Percentiles rank a stretch among this genome's conserved stretches.
Conservation (phyloP, 2,113 vertebrate species). For the Siniperca chuatsi region DNA sequence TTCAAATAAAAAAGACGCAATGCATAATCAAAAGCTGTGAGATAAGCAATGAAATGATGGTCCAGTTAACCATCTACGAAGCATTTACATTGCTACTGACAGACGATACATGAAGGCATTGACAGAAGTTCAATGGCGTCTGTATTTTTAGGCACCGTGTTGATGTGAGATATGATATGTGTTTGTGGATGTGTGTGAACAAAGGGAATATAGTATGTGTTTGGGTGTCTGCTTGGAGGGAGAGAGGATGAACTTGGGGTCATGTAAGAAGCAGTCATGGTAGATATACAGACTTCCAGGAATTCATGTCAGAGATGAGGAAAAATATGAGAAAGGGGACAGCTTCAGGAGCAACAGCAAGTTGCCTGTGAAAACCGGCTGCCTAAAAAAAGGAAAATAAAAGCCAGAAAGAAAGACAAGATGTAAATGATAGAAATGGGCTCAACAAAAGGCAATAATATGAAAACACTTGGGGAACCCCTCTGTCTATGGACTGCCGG, state of each 20-base stretch:
- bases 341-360: constrained; percentile 88
- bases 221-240: constrained; percentile 82
- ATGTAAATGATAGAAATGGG: constrained; percentile 54
- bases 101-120: constrained; percentile 83
- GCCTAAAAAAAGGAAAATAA: background rate
- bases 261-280: constrained; percentile 86
- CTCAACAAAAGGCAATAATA: constrained; percentile 54
- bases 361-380: constrained; percentile 69
- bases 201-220: constrained; percentile 80
- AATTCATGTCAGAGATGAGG: constrained; percentile 78
- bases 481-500: constrained; percentile 67
- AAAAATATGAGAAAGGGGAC: constrained; percentile 77
- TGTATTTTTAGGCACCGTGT: constrained; percentile 99
- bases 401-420: constrained; percentile 20
- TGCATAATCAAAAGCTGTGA: constrained; percentile 71
- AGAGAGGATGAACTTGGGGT: constrained; percentile 77
- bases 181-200: constrained; percentile 87
- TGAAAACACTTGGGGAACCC: constrained; percentile 54
- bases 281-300: constrained; percentile 87
- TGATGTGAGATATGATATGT: constrained; percentile 79
- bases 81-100: constrained; percentile 80
- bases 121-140: constrained; percentile 89
- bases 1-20: constrained; percentile 63
- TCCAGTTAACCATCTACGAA: constrained; percentile 67
- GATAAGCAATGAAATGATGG: constrained; percentile 67